Evolutionary conservation across 2,113 vertebrate species (phyloP).

Genomic region (Thomomys bottae): DNA sequence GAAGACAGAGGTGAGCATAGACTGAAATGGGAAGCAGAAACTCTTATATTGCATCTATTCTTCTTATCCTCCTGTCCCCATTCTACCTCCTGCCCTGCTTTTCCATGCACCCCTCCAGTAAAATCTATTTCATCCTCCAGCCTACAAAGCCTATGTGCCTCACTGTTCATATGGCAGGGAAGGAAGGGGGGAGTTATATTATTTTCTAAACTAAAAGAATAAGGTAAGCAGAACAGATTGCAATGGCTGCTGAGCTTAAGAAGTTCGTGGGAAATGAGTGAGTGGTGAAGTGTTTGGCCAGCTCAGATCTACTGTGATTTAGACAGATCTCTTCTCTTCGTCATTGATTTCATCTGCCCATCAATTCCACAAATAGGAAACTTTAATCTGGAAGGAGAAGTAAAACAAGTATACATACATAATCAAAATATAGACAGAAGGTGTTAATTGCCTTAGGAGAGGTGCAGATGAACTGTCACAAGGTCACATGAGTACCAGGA

Average conservation of each 20-base stretch:
- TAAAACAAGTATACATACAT: neutral
- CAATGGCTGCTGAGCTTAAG: neutral
- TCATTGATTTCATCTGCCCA: neutral
- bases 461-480: constrained; percentile 41
- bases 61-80: neutral
- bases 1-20: neutral
- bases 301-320: neutral
- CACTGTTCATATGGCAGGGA: neutral
- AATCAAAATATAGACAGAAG: constrained; percentile 65
- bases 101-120: neutral
- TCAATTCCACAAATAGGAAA: constrained; percentile 19
- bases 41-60: neutral
- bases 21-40: neutral
- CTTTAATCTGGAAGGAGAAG: constrained; percentile 14
- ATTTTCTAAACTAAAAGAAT: neutral
- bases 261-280: neutral
- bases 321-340: neutral
- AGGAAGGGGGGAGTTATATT: neutral
- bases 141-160: neutral
- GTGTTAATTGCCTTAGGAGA: constrained; percentile 63
- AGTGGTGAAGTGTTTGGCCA: neutral
- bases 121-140: neutral
- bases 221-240: neutral
- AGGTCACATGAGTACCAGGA: neutral
- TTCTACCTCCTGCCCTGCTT: neutral